phyloP scores from a whole-genome alignment of 2,888 invertebrate genomes.

The Alcis repandata region DNA sequence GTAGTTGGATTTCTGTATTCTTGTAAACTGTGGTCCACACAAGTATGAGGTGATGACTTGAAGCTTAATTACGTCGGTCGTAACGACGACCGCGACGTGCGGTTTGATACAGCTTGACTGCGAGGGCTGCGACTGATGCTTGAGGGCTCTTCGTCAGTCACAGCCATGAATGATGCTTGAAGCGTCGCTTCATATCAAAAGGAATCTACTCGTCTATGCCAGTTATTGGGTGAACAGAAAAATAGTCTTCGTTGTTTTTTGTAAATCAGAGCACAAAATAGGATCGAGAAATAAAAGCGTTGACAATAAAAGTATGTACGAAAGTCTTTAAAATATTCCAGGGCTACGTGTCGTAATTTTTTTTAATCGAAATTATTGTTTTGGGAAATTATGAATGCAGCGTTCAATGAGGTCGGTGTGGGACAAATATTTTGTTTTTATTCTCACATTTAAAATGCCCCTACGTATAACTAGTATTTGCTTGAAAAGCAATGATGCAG shows the following conservation, averaged over 20 bases:
- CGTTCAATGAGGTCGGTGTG: too few species aligned
- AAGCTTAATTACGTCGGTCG: constrained; percentile 53
- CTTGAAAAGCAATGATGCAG: too few species aligned
- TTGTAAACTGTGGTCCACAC: background rate
- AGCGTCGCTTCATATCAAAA: background rate
- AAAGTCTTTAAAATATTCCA: too few species aligned
- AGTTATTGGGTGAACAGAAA: background rate
- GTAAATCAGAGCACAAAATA: background rate
- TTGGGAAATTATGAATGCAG: too few species aligned
- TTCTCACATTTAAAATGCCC: too few species aligned
- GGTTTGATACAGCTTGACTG: constrained; percentile 7
- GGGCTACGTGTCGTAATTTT: too few species aligned
- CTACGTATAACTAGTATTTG: too few species aligned
- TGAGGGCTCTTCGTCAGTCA: background rate
- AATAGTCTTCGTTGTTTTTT: background rate
- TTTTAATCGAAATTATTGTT: too few species aligned
- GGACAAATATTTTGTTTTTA: too few species aligned
- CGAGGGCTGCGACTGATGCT: background rate
- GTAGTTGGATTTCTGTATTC: background rate
- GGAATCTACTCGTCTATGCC: background rate
- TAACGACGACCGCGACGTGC: constrained; percentile 53
- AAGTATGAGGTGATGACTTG: constrained; percentile 54
- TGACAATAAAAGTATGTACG: too few species aligned
- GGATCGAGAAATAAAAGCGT: too few species aligned
- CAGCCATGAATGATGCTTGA: background rate